phyloP scores from a whole-genome alignment of 1,140 invertebrate species.

The Panagrolaimus sp. region DNA sequence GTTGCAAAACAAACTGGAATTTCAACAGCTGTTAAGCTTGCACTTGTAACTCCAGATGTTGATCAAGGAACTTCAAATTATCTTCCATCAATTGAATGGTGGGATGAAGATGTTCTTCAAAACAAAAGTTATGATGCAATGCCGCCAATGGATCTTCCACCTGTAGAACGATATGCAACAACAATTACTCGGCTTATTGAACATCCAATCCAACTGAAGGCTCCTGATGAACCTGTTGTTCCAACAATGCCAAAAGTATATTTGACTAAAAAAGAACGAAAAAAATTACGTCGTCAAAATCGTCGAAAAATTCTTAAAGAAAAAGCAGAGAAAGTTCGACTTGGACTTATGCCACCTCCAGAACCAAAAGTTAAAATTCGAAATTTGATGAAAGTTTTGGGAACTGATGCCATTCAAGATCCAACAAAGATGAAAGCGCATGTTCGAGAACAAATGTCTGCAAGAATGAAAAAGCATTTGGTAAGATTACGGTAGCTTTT shows the following conservation, averaged over 20 bases:
- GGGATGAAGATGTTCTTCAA: slow-evolving; percentile 71
- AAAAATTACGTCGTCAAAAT: slow-evolving; percentile 93
- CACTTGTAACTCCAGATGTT: slow-evolving; percentile 78
- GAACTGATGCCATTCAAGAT: slow-evolving; percentile 94
- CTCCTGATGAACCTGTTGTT: slow-evolving; percentile 72
- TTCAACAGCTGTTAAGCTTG: slow-evolving; percentile 89
- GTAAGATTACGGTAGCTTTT: not conserved
- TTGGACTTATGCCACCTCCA: slow-evolving; percentile 88
- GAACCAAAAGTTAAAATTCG: slow-evolving; percentile 95
- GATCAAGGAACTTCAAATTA: slow-evolving; percentile 59
- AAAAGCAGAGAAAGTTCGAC: slow-evolving; percentile 91
- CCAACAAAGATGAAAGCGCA: slow-evolving; percentile 98
- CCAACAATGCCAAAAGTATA: slow-evolving; percentile 63
- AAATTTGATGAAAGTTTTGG: slow-evolving; percentile 95
- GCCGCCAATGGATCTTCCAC: slow-evolving; percentile 33
- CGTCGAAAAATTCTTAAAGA: slow-evolving; percentile 90
- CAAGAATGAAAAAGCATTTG: slow-evolving; percentile 71
- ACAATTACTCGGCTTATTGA: slow-evolving; percentile 85
- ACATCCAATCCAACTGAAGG: slow-evolving; percentile 89
- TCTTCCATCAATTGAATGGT: slow-evolving; percentile 92
- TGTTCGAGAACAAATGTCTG: slow-evolving; percentile 94
- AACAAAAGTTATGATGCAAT: slow-evolving; percentile 39
- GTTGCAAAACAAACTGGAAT: slow-evolving; percentile 87
- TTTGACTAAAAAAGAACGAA: slow-evolving; percentile 90
- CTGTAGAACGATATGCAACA: slow-evolving; percentile 48